Evolutionary conservation across 2,888 invertebrate genomes (phyloP), one percentile per base, ranked within the genome.

Genomic region (Rhamnusium bicolor): DNA sequence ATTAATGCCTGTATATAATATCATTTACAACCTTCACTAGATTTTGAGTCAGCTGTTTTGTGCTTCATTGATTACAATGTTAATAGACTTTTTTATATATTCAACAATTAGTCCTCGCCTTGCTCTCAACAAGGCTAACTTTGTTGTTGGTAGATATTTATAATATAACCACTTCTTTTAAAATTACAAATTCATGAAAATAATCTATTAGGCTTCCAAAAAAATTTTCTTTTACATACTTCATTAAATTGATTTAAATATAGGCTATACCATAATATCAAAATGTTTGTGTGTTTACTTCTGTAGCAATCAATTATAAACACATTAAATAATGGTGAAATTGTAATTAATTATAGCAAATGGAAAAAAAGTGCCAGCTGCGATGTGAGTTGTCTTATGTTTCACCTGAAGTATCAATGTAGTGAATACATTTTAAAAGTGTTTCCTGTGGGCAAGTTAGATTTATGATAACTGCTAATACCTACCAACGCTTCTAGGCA

Each of bases 361-460:
- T 70, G 76, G 74, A 73, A 75, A 60, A 73, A 75, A 67, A 67
- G 60, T n/a, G 69, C 76, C 75, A 76, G 76, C 76, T 77, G 77
- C 53, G 65, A 29, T 61, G 53, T 56, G 61, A 29, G 67, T 53
- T 56, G 74, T 71, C 75, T 79, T 69, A 29, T 65, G 74, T 81
- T 81, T 80, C 79, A 81, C 81, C 80, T 81, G 80, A 80, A 79
- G 78, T 79, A 76, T 80, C 78, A 80, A 73, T 79, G 81, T n/a
- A n/a, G n/a, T 81, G 79, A 80, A 79, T 79, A 81, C 76, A 74
- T 79, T 79, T 81, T 78, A 78, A 76, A 76, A 79, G 77, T 77
- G 74, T 76, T 81, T 81, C 81, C 81, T 80, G 80, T 74, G 73
- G 76, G 61, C 65, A 32, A 27, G 62, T 75, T 75, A 76, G 76